Evolutionary conservation across 2,888 invertebrate genomes (phyloP).

Genomic region (Achlya flavicornis): DNA sequence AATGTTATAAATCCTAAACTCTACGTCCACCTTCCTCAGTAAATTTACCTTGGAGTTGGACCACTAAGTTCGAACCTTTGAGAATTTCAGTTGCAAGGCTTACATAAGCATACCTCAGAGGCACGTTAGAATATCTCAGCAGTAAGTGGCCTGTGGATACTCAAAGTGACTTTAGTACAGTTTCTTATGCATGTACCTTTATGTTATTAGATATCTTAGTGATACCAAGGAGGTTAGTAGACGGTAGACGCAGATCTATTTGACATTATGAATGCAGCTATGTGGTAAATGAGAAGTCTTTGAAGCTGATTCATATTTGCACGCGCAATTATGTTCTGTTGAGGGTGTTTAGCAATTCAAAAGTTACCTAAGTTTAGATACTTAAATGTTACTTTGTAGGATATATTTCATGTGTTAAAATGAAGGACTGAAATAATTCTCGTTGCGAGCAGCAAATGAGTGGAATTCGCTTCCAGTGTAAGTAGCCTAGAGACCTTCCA

Average conservation of each 20-base stretch:
- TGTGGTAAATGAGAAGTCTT: conserved; percentile 15
- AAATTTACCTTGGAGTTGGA: background rate
- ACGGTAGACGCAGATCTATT: too few species aligned
- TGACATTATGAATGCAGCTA: conserved; percentile 19
- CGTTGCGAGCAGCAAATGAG: too few species aligned
- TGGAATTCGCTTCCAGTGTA: too few species aligned
- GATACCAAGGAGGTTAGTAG: background rate
- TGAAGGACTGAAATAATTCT: too few species aligned
- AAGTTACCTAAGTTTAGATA: too few species aligned
- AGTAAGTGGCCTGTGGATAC: conserved; percentile 3
- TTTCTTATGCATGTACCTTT: background rate
- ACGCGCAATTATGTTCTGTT: background rate
- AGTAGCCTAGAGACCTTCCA: too few species aligned
- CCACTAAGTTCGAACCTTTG: background rate
- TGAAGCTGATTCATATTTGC: conserved; percentile 9
- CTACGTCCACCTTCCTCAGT: too few species aligned
- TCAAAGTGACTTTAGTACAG: background rate
- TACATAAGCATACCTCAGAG: background rate
- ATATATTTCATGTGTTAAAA: too few species aligned
- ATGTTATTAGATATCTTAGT: background rate
- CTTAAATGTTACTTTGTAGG: too few species aligned
- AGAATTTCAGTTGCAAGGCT: background rate
- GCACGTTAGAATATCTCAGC: background rate
- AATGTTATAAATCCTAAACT: too few species aligned
- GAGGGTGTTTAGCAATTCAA: background rate